Conservation (phyloP, 2,113 vertebrate genomes). For the Phoxinus phoxinus region DNA sequence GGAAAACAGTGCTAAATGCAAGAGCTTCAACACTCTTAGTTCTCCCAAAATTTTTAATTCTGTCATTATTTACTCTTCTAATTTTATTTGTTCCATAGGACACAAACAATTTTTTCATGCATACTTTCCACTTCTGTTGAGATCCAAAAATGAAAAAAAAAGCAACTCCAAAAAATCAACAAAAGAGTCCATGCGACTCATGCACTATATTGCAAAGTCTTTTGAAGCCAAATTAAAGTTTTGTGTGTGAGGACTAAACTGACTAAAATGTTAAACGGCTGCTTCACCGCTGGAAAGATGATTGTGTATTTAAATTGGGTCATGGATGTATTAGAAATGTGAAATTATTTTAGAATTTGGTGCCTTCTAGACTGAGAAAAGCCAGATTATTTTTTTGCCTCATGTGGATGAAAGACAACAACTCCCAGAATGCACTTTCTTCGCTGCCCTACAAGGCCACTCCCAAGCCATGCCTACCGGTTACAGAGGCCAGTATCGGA, state of each 20-base stretch:
- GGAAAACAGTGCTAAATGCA: slow-evolving; percentile 1
- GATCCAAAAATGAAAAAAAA: not conserved
- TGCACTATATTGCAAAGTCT: not conserved
- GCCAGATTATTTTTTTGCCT: no score
- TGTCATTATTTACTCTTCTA: not conserved
- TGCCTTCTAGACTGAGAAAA: no score
- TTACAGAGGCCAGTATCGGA: no score
- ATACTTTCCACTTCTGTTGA: slow-evolving; percentile 1
- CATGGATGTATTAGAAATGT: no score
- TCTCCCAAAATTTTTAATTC: not conserved
- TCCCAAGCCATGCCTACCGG: no score
- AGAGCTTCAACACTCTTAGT: not conserved
- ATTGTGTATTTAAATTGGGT: no score
- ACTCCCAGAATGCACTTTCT: no score
- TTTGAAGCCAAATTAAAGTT: not conserved
- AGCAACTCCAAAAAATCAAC: not conserved
- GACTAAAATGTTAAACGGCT: no score
- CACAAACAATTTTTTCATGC: not conserved
- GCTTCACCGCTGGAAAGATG: no score
- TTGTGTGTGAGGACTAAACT: not conserved
- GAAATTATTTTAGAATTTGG: no score
- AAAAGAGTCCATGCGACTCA: not conserved
- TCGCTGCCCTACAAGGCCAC: no score
- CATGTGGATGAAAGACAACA: no score
- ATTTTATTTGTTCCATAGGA: not conserved